These are phyloP conservation scores for Heliornis fulica DNA, from an alignment of 2,113 vertebrate genomes.

Conservation along the genomic window DNA sequence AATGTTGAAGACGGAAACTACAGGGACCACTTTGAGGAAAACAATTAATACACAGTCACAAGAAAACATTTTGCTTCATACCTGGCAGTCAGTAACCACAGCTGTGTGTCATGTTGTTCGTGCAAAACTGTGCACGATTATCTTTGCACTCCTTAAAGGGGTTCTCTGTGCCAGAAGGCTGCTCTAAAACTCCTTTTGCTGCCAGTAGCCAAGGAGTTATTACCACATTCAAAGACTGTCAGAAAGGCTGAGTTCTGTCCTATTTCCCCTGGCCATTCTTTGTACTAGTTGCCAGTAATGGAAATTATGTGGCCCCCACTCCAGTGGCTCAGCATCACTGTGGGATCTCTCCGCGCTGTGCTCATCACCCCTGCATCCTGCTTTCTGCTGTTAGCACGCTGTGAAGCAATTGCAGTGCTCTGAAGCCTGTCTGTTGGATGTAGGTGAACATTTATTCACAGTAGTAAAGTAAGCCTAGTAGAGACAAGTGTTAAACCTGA, in stretches of 20 bases:
- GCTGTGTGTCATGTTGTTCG: neutral
- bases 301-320: neutral
- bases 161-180: neutral
- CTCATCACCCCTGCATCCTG: neutral
- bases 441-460: neutral
- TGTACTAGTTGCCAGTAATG: neutral
- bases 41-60: neutral
- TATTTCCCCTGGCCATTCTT: slow-evolving; percentile 48
- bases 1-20: neutral
- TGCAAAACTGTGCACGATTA: neutral
- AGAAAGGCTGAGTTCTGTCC: slow-evolving; percentile 1
- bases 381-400: neutral
- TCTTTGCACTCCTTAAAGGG: neutral
- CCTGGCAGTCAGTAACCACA: neutral
- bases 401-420: neutral
- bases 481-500: neutral
- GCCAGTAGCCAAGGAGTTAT: neutral
- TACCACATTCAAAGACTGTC: neutral
- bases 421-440: neutral
- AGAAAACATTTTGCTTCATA: neutral
- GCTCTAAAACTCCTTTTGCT: slow-evolving; percentile 11
- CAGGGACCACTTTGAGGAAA: neutral
- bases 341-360: neutral
- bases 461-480: neutral
- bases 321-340: neutral